Percentiles rank a stretch among this genome's conserved stretches.
These are phyloP conservation scores for Cephalophus harveyi DNA, from an alignment of 2,113 vertebrate species.

Conservation along the genomic window DNA sequence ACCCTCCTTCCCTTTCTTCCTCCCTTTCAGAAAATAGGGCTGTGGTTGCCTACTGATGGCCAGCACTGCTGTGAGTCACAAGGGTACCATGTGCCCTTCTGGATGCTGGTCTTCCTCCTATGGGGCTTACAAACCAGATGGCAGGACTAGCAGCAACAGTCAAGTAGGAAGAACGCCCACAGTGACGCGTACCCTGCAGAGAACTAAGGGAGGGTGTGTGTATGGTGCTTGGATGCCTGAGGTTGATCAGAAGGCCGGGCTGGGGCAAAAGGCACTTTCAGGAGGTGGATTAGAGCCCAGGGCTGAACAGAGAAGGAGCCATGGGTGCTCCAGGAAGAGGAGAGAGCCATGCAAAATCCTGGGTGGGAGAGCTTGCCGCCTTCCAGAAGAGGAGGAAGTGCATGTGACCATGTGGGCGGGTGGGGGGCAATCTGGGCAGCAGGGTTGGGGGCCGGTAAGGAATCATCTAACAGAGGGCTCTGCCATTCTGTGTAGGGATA, in stretches of 20 bases:
- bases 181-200: accelerated
- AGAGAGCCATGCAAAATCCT: neutral
- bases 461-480: neutral
- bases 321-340: accelerated
- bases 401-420: neutral
- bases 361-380: neutral
- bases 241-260: neutral
- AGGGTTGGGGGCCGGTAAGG: neutral
- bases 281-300: accelerated
- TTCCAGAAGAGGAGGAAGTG: neutral
- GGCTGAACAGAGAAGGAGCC: neutral
- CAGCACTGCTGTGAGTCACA: neutral
- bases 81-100: no score
- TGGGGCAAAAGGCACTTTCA: neutral
- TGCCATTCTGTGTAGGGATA: accelerated
- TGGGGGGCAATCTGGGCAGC: neutral
- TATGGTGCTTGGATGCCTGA: accelerated
- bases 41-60: neutral
- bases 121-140: neutral
- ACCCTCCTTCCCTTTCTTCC: no score
- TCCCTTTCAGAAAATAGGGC: neutral
- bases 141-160: no score
- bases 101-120: neutral
- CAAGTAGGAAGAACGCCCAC: neutral
- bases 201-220: neutral